A percentile compares a stretch with the other conserved stretches of the same genome.
Evolutionary conservation across 2,888 invertebrate species (phyloP).

Genomic region (Diarsia brunnea): DNA sequence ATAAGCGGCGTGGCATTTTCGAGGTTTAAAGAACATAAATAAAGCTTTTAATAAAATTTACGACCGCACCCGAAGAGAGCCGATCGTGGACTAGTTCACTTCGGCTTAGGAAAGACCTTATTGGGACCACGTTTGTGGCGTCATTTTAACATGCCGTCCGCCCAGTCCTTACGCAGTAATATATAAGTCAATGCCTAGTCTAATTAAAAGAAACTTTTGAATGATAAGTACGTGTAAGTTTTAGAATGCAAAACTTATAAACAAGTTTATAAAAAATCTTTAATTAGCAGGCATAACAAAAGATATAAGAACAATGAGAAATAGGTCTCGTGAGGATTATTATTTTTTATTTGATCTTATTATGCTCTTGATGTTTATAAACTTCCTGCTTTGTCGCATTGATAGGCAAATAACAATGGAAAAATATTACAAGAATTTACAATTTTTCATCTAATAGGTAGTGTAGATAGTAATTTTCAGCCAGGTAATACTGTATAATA

Average conservation of each 20-base stretch:
- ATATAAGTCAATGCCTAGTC: too few species aligned
- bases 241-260: constrained; percentile 1
- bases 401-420: constrained; percentile 10
- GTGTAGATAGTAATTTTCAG: not conserved
- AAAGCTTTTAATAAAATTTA: too few species aligned
- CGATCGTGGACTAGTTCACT: too few species aligned
- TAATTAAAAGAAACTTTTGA: not conserved
- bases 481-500: not conserved
- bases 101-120: too few species aligned
- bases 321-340: constrained; percentile 36
- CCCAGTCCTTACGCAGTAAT: too few species aligned
- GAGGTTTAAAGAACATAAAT: too few species aligned
- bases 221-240: not conserved
- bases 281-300: not conserved
- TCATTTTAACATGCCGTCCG: too few species aligned
- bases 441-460: not conserved
- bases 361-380: constrained; percentile 17
- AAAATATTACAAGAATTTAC: not conserved
- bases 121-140: too few species aligned
- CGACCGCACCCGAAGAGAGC: too few species aligned
- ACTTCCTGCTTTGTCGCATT: constrained; percentile 38
- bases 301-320: constrained; percentile 37
- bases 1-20: too few species aligned
- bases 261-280: not conserved
- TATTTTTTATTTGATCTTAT: constrained; percentile 29